These are phyloP conservation scores for Papilio polyxenes DNA, from an alignment of 1,140 invertebrate genomes.

Conservation along the genomic window DNA sequence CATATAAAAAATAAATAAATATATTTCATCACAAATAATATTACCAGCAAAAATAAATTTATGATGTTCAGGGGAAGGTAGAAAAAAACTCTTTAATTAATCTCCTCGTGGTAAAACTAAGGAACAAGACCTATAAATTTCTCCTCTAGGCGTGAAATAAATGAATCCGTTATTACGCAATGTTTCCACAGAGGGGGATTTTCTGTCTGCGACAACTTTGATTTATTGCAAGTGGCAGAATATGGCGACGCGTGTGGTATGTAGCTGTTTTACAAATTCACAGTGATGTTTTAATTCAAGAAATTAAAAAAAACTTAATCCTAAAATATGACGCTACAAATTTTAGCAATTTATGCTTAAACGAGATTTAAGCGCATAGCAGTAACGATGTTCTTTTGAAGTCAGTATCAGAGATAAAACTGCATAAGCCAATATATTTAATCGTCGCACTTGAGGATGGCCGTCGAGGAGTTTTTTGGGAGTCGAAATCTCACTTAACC, in stretches of 20 bases:
- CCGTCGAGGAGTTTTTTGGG: too few relatives aligned
- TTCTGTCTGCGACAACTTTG: slow-evolving; percentile 38
- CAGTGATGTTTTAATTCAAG: background rate
- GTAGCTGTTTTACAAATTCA: background rate
- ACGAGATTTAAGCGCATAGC: background rate
- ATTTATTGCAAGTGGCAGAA: slow-evolving; percentile 32
- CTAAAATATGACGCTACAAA: background rate
- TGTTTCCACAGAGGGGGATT: slow-evolving; percentile 35
- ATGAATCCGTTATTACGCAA: slow-evolving; percentile 38
- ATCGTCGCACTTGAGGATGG: too few relatives aligned
- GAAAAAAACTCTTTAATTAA: slow-evolving; percentile 25
- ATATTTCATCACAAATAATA: background rate
- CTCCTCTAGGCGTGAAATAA: slow-evolving; percentile 30
- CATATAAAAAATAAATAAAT: too few relatives aligned
- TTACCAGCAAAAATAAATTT: slow-evolving; percentile 1
- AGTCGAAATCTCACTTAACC: too few relatives aligned
- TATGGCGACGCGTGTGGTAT: slow-evolving; percentile 6
- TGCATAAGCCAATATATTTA: too few relatives aligned
- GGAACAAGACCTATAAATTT: slow-evolving; percentile 29
- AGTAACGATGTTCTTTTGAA: too few relatives aligned
- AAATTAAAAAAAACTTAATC: background rate
- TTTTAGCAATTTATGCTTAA: background rate
- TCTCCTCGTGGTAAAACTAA: slow-evolving; percentile 25
- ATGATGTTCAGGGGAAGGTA: background rate
- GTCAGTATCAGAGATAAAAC: too few relatives aligned